phyloP scores from a whole-genome alignment of 2,113 vertebrate genomes.

The Sceloporus tristichus region DNA sequence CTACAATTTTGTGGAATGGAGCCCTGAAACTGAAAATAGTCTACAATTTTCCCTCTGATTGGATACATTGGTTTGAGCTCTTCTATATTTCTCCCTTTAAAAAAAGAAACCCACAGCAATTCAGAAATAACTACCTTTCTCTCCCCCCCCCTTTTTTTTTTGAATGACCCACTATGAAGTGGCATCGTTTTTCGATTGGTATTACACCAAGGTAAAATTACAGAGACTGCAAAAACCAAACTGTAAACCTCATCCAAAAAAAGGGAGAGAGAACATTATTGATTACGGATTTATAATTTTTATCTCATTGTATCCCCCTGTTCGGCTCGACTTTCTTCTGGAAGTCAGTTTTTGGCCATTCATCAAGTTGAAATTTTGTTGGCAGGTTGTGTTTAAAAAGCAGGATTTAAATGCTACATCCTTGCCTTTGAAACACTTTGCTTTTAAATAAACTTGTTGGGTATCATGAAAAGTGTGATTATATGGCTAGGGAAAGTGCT shows the following conservation, averaged over 20 bases:
- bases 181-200: conserved; percentile 21
- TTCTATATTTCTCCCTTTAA: neutral
- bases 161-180: neutral
- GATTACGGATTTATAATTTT: conserved; percentile 47
- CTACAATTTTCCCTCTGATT: neutral
- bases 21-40: conserved; percentile 5
- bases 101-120: conserved; percentile 7
- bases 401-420: conserved; percentile 57
- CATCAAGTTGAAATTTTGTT: conserved; percentile 58
- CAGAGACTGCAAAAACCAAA: conserved; percentile 45
- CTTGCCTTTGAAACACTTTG: conserved; percentile 57
- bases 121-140: neutral
- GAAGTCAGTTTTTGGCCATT: conserved; percentile 51
- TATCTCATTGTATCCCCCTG: conserved; percentile 46
- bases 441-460: conserved; percentile 67
- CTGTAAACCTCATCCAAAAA: conserved; percentile 31
- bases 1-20: neutral
- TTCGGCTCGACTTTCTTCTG: conserved; percentile 48
- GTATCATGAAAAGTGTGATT: conserved; percentile 51
- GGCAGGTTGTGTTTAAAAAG: conserved; percentile 55
- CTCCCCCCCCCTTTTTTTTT: neutral
- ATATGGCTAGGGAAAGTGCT: neutral
- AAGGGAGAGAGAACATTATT: conserved; percentile 38
- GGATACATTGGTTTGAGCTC: neutral
- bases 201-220: conserved; percentile 23